Evolutionary conservation across 1,140 invertebrate genomes (phyloP).

Genomic region (Triops cancriformis): DNA sequence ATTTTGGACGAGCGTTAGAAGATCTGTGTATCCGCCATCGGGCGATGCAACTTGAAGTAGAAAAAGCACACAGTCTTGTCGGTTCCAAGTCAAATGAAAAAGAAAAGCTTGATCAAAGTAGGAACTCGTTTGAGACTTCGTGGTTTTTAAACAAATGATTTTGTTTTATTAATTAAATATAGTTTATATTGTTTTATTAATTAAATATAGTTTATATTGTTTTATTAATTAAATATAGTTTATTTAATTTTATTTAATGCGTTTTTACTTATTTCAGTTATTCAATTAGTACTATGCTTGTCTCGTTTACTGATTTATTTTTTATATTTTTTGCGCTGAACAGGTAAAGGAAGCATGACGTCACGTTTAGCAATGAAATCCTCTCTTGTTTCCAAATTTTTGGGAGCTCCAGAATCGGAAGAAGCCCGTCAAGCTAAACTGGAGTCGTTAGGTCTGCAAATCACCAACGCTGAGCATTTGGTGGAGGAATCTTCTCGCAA

Average conservation of each 20-base stretch:
- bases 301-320: no score
- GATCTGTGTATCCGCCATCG: conserved; percentile 64
- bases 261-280: no score
- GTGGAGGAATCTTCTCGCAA: not conserved
- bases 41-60: conserved; percentile 59
- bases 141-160: no score
- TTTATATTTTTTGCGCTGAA: no score
- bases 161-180: no score
- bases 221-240: conserved; percentile 23
- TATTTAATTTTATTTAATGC: conserved; percentile 31
- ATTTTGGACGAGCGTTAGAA: conserved; percentile 63
- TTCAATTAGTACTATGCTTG: no score
- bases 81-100: conserved; percentile 48
- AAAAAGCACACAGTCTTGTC: conserved; percentile 57
- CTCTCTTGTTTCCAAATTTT: conserved; percentile 19
- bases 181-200: no score
- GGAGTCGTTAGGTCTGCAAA: not conserved
- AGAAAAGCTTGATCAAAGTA: conserved; percentile 46
- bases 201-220: conserved; percentile 15
- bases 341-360: conserved; percentile 39
- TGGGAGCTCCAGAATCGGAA: conserved; percentile 20
- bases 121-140: not conserved
- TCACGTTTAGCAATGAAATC: conserved; percentile 3
- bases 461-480: conserved; percentile 21
- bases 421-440: conserved; percentile 21